Evolutionary conservation across 2,888 invertebrate species (phyloP).

Genomic region (Cyrtodaria siliqua): DNA sequence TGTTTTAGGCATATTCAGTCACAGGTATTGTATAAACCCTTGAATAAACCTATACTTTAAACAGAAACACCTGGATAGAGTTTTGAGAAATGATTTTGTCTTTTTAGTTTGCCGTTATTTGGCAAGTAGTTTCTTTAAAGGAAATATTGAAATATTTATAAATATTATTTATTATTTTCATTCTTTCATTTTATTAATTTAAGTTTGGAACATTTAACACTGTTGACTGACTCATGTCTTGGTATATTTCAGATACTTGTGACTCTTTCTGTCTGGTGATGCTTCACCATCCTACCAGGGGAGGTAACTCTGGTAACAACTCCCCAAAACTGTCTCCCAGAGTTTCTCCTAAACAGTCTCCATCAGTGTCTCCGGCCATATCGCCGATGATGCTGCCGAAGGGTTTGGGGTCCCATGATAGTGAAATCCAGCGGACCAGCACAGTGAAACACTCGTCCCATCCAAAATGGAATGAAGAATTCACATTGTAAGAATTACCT

Average conservation of each 20-base stretch:
- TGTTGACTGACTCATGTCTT: too few relatives aligned
- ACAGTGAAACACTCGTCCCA: constrained; percentile 68
- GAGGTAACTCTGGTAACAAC: constrained; percentile 12
- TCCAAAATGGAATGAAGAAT: constrained; percentile 81
- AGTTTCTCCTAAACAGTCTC: constrained; percentile 60
- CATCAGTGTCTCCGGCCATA: constrained; percentile 52
- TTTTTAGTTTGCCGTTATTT: too few relatives aligned
- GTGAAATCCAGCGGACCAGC: constrained; percentile 67
- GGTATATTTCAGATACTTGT: constrained; percentile 44
- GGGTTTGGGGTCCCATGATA: constrained; percentile 11
- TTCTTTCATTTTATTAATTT: too few relatives aligned
- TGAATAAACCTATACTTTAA: too few relatives aligned
- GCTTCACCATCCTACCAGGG: constrained; percentile 61
- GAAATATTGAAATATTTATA: too few relatives aligned
- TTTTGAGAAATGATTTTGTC: too few relatives aligned
- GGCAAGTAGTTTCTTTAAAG: too few relatives aligned
- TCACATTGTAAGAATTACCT: constrained; percentile 72
- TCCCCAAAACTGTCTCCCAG: constrained; percentile 54
- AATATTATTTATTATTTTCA: too few relatives aligned
- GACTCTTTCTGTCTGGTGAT: constrained; percentile 75
- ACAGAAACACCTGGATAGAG: too few relatives aligned
- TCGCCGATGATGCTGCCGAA: constrained; percentile 50
- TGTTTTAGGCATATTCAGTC: too few relatives aligned
- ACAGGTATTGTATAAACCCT: too few relatives aligned
- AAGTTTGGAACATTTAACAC: too few relatives aligned